These are phyloP conservation scores for Circaetus cinerascens DNA, from an alignment of 2,113 vertebrate species.

Conservation along the genomic window DNA sequence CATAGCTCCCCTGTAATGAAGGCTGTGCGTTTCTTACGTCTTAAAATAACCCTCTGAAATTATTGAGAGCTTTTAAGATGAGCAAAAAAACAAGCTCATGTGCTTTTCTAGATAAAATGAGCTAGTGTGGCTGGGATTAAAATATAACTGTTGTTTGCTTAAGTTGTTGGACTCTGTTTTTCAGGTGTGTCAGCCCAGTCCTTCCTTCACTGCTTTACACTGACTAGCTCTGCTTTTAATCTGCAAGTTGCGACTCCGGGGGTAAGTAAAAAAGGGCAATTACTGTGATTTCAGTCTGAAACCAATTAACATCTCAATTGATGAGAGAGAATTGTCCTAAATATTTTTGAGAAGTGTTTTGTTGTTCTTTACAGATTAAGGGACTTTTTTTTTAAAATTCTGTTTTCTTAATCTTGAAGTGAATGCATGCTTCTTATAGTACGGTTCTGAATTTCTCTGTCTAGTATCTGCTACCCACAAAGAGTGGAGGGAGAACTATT, in stretches of 20 bases:
- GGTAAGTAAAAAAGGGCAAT: slow-evolving; percentile 72
- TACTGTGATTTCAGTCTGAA: neutral
- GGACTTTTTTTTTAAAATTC: neutral
- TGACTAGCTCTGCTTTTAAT: slow-evolving; percentile 86
- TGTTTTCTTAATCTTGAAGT: neutral
- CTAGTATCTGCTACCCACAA: neutral
- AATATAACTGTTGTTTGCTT: neutral
- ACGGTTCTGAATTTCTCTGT: neutral
- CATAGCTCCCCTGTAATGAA: neutral
- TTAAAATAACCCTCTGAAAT: neutral
- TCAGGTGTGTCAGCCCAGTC: slow-evolving; percentile 91
- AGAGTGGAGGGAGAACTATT: neutral
- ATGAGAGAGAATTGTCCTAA: neutral
- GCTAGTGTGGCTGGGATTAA: neutral
- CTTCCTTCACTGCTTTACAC: slow-evolving; percentile 87
- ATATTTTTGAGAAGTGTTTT: neutral
- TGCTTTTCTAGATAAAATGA: neutral
- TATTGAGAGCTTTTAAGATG: neutral
- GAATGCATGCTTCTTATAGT: fast-evolving
- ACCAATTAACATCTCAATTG: neutral
- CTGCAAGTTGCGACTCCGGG: slow-evolving; percentile 94
- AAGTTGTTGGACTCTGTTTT: neutral
- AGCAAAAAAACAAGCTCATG: fast-evolving
- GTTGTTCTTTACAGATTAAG: fast-evolving
- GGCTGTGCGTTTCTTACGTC: fast-evolving